A percentile compares a stretch with the other conserved stretches of the same genome.
phyloP scores from a whole-genome alignment of 2,888 invertebrate species.

The Ophion ellenae region DNA sequence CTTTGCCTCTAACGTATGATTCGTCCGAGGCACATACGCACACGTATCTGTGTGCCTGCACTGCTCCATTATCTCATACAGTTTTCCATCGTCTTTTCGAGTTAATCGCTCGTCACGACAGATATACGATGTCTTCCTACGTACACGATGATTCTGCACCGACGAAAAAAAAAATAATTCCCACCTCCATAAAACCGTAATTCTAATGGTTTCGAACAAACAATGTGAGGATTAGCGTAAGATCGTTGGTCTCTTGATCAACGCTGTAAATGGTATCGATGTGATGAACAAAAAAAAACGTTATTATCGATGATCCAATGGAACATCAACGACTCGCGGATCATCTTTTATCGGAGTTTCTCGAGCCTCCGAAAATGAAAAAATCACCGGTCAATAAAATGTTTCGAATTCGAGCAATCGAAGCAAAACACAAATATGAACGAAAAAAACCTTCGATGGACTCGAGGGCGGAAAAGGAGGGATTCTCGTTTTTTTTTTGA shows the following conservation, averaged over 20 bases:
- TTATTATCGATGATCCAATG: not conserved
- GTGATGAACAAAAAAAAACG: not conserved
- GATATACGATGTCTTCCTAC: constrained; percentile 43
- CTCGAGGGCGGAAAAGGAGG: too few species aligned
- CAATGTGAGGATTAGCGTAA: constrained; percentile 18
- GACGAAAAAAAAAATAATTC: constrained; percentile 3
- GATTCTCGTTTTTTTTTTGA: too few species aligned
- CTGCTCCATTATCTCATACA: not conserved
- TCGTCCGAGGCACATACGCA: constrained; percentile 24
- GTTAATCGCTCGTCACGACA: constrained; percentile 37
- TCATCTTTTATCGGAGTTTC: not conserved
- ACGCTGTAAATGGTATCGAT: constrained; percentile 61
- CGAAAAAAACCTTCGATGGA: not conserved
- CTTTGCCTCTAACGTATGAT: constrained; percentile 55
- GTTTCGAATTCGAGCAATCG: not conserved
- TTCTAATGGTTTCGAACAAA: not conserved
- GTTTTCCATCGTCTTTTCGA: constrained; percentile 17
- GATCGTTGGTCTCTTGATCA: constrained; percentile 36
- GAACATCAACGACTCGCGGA: not conserved
- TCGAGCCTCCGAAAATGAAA: not conserved
- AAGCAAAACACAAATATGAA: not conserved
- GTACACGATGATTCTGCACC: constrained; percentile 19
- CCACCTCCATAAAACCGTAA: not conserved
- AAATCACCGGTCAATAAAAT: not conserved
- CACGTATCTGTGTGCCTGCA: not conserved